Conservation (phyloP, 1,140 invertebrate species). For the Brachionus plicatilis region DNA sequence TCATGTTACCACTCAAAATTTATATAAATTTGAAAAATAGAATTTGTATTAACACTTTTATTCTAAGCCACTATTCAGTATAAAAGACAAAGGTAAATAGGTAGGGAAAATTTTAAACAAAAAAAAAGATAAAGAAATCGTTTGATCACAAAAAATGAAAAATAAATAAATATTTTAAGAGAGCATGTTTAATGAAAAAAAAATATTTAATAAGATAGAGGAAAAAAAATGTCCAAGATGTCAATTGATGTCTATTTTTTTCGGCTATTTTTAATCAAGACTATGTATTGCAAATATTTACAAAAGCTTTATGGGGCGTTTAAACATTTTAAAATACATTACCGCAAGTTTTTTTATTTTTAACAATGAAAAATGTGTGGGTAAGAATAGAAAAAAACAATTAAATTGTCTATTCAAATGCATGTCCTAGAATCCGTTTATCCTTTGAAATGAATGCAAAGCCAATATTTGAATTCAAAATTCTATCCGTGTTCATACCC, state of each 20-base stretch:
- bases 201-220: not conserved
- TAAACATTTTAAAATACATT: not conserved
- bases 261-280: not conserved
- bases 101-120: not conserved
- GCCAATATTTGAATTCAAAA: not conserved
- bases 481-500: not conserved
- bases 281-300: not conserved
- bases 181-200: constrained; percentile 1
- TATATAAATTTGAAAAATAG: too few species aligned
- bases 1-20: not conserved
- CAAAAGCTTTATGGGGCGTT: constrained; percentile 2
- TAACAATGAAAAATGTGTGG: not conserved
- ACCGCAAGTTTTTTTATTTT: not conserved
- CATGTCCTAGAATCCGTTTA: not conserved
- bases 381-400: not conserved
- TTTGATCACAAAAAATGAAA: not conserved
- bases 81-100: not conserved
- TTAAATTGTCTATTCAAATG: not conserved
- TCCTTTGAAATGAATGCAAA: not conserved
- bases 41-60: not conserved
- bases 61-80: not conserved
- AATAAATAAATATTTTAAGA: not conserved
- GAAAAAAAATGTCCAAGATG: not conserved
- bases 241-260: not conserved
- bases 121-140: not conserved